Conservation (phyloP, 1,140 invertebrate species). For the Adoxophyes honmai region DNA sequence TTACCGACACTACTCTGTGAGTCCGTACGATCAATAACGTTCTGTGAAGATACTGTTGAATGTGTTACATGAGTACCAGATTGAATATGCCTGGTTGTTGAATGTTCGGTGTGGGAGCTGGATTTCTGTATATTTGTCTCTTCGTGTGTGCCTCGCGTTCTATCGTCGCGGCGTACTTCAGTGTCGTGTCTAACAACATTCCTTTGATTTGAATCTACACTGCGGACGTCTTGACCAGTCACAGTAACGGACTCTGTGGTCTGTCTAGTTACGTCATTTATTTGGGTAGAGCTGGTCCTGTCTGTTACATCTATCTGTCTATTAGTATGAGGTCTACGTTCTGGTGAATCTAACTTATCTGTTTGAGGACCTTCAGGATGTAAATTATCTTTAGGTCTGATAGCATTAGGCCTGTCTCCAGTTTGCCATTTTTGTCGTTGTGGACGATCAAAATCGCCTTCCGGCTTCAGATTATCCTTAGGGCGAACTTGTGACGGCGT, state of each 20-base stretch:
- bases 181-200: constrained; percentile 2
- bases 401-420: constrained; percentile 77
- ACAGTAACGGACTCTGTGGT: not conserved
- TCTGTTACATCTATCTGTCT: constrained; percentile 22
- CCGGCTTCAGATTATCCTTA: constrained; percentile 80
- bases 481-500: constrained; percentile 72
- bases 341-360: too few relatives aligned
- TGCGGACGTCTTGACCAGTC: constrained; percentile 5
- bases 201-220: not conserved
- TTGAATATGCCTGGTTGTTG: constrained; percentile 5
- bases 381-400: constrained; percentile 77
- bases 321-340: too few relatives aligned
- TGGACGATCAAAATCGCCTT: constrained; percentile 67
- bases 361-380: constrained; percentile 72
- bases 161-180: not conserved
- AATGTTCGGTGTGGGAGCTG: constrained; percentile 1
- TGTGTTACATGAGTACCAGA: constrained; percentile 9
- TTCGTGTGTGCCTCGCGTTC: not conserved
- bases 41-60: constrained; percentile 1
- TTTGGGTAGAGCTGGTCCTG: constrained; percentile 37
- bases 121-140: constrained; percentile 1
- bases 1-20: constrained; percentile 5
- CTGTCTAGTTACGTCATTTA: constrained; percentile 52
- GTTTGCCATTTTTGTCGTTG: constrained; percentile 45
- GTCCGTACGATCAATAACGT: not conserved